Percentiles rank a stretch among this genome's conserved stretches.
phyloP scores from a whole-genome alignment of 2,113 vertebrate genomes.

The Phaethon lepturus region DNA sequence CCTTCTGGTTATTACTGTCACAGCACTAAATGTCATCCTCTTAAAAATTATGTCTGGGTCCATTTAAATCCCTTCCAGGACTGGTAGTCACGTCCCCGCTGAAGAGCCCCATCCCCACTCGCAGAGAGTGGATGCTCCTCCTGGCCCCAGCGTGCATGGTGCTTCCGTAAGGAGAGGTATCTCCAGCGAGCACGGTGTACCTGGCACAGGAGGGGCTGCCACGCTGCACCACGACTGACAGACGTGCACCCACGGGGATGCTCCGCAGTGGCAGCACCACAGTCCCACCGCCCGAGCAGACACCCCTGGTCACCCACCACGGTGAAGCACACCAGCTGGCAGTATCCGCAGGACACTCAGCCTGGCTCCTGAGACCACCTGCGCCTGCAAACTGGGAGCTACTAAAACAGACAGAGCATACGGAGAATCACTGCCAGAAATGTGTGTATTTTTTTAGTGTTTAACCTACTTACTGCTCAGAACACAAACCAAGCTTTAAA shows the following conservation, averaged over 20 bases:
- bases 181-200: background rate
- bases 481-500: background rate
- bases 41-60: background rate
- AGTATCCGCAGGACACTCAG: background rate
- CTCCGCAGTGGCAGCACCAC: background rate
- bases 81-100: background rate
- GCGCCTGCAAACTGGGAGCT: background rate
- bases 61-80: background rate
- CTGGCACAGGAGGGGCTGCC: background rate
- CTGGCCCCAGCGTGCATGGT: background rate
- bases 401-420: background rate
- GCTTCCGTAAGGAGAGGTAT: background rate
- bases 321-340: background rate
- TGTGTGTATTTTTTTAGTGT: background rate
- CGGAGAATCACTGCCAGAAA: background rate
- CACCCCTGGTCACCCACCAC: background rate
- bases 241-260: fast-evolving
- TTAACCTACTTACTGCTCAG: background rate
- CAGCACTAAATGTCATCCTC: background rate
- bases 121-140: background rate
- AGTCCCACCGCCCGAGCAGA: fast-evolving
- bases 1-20: background rate
- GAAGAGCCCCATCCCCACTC: fast-evolving
- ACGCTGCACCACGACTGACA: fast-evolving
- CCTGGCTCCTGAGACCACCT: background rate